Evolutionary conservation across 2,797 vertebrate species (phyloP), one percentile per base, ranked within the genome.

Genomic region (Helostoma temminkii): DNA sequence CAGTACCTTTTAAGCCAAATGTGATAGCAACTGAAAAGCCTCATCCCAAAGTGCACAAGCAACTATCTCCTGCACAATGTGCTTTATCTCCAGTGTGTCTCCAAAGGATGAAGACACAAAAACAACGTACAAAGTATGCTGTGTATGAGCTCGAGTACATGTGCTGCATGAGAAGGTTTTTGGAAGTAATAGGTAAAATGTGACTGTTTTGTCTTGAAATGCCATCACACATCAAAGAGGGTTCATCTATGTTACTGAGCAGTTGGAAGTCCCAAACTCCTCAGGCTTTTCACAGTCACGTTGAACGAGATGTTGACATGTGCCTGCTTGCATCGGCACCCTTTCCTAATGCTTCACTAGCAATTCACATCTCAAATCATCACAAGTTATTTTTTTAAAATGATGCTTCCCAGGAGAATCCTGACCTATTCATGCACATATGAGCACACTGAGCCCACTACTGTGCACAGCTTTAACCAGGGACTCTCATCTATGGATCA

Each of bases 1-100:
- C 84, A 30, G 48, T 69, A 56, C 66, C 82, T 86, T 79, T 84
- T 69, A 73, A 84, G 83, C 74, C 76, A 86, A 83, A 91, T 84
- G 75, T 76, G 75, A 90, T 54, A 57, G 76, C 71, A 82, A 65
- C 60, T 80, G 85, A 82, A 84, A 90, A 84, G 57, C 58, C 41
- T 84, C 72, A 71, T 81, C 58, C 41, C 61, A 66, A 64, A 83
- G 72, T 56, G 72, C 78, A 82, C 42, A 47, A 56, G 18, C 45
- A 72, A 60, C 65, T 32, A 46, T 58, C 34, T 57, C 41, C 54
- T 59, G 32, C 53, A 41, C 50, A 53, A 11, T 48, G 21, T 42
- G 7, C 58, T 43, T 12, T 39, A 10, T 59, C 41, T 62, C 43
- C 32, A 61, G 60, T 9, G 52, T 43, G 74, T 42, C 48, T 64